phyloP scores from a whole-genome alignment of 64 coral and sea anemone species.

The Astreopora myriophthalma region DNA sequence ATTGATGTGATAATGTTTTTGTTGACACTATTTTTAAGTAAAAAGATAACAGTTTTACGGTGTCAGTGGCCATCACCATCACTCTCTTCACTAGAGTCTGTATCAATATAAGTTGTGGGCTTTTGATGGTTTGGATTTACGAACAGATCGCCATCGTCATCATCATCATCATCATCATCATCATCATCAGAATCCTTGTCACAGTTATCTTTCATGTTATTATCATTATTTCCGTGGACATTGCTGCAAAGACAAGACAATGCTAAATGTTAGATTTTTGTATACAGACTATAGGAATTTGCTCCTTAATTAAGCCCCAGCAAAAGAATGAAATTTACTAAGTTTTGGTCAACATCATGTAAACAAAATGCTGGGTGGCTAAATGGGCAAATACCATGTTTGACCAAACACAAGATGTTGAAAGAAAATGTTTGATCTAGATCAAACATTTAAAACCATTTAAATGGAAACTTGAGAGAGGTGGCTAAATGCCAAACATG shows the following conservation, averaged over 20 bases:
- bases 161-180: background rate
- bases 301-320: no score
- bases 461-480: no score
- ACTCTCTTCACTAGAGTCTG: conserved; percentile 28
- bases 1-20: background rate
- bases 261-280: no score
- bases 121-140: conserved; percentile 39
- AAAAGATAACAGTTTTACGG: background rate
- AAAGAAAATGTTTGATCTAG: no score
- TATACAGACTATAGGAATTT: no score
- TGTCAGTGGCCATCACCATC: background rate
- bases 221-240: background rate
- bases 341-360: no score
- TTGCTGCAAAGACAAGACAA: background rate
- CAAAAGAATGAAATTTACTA: no score
- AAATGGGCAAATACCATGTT: no score
- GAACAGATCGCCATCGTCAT: conserved; percentile 9
- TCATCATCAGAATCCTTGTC: background rate
- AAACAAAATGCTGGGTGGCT: no score
- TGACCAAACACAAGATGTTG: no score
- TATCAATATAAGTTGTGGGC: background rate
- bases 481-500: no score
- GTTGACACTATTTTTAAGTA: background rate
- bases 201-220: background rate
- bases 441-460: no score